Conservation (phyloP, 30 jellyfish, hydroid and myxozoan species). For the Chrysaora quinquecirrha region DNA sequence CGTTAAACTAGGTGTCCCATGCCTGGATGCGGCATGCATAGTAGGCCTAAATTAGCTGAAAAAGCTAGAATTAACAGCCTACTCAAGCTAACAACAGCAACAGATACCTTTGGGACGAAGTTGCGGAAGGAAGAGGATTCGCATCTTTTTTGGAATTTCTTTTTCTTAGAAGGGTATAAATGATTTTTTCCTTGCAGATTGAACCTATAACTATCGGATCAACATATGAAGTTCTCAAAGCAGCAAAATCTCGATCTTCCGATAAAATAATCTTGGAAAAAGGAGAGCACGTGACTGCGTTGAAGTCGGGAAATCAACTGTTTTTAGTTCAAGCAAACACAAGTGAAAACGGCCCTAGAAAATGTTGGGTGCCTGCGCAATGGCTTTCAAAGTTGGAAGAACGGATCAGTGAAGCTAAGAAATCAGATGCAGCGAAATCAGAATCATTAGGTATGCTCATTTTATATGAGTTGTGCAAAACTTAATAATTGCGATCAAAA, state of each 20-base stretch:
- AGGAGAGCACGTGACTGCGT: conserved; percentile 82
- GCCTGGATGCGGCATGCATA: no score
- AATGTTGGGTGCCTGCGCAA: conserved; percentile 94
- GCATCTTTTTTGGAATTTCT: no score
- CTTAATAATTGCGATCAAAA: no score
- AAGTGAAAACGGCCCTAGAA: conserved; percentile 66
- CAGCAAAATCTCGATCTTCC: conserved; percentile 67
- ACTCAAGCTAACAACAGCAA: no score
- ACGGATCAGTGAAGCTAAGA: not conserved
- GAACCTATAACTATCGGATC: conserved; percentile 66
- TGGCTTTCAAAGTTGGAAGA: conserved; percentile 47
- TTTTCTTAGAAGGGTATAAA: no score
- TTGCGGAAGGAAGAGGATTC: no score
- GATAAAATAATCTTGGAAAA: conserved; percentile 42
- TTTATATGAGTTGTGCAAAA: no score
- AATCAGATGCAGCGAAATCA: conserved; percentile 10
- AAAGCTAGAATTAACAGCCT: no score
- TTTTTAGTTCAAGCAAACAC: conserved; percentile 77
- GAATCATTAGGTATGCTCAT: conserved; percentile 61
- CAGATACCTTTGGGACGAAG: no score
- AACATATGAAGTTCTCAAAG: conserved; percentile 44
- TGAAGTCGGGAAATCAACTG: conserved; percentile 75
- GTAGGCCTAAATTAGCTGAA: no score
- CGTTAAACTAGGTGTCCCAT: no score
- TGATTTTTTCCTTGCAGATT: conserved; percentile 4